Percentiles rank a stretch among this genome's conserved stretches.
Conservation (phyloP, 2,797 vertebrate genomes). For the Sebastes reedi region DNA sequence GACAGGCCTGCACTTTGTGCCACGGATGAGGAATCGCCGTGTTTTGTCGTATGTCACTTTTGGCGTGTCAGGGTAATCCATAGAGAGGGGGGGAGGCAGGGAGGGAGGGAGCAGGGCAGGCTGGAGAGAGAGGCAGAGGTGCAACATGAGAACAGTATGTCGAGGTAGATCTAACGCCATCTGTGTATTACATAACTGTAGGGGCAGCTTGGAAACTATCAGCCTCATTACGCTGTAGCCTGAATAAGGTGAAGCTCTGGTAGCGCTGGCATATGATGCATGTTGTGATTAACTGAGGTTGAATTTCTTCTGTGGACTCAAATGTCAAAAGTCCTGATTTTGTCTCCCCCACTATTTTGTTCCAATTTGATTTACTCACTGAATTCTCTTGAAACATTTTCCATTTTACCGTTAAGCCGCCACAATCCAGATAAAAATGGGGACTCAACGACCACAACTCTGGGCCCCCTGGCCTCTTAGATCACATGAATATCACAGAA, state of each 20-base stretch:
- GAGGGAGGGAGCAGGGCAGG: slow-evolving; percentile 21
- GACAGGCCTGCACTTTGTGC: slow-evolving; percentile 10
- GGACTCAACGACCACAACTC: too few relatives aligned
- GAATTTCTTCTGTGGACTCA: neutral
- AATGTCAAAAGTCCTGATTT: slow-evolving; percentile 12
- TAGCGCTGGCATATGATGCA: neutral
- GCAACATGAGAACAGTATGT: slow-evolving; percentile 24
- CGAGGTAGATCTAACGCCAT: slow-evolving; percentile 41
- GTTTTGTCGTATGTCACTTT: slow-evolving; percentile 67
- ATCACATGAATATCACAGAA: neutral
- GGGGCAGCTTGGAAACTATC: slow-evolving; percentile 43
- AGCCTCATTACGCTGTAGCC: slow-evolving; percentile 12
- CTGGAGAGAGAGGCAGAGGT: slow-evolving; percentile 39
- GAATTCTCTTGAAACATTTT: neutral
- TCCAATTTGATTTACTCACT: neutral
- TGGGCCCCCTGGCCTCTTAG: too few relatives aligned
- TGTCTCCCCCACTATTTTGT: neutral
- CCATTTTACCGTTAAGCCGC: neutral
- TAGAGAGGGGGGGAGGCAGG: neutral
- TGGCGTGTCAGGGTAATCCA: slow-evolving; percentile 1
- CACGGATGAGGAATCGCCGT: slow-evolving; percentile 29
- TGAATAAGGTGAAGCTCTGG: slow-evolving; percentile 9
- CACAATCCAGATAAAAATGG: too few relatives aligned
- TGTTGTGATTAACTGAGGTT: neutral
- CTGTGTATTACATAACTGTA: slow-evolving; percentile 49